Evolutionary conservation across 1,140 invertebrate genomes (phyloP).

Genomic region (Nasonia vitripennis): DNA sequence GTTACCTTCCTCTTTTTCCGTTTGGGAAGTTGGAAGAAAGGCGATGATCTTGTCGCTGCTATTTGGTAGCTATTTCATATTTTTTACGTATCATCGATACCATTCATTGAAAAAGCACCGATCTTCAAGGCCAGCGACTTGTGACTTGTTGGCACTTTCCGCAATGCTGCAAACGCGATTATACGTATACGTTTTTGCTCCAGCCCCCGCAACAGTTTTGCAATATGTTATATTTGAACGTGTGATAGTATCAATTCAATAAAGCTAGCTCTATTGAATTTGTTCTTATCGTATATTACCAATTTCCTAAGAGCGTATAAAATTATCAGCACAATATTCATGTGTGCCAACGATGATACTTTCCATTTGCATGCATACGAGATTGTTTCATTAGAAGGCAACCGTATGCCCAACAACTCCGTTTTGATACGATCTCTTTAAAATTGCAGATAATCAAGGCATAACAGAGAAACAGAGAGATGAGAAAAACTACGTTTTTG

Average conservation of each 20-base stretch:
- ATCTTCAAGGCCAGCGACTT: constrained; percentile 48
- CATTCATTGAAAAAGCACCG: constrained; percentile 59
- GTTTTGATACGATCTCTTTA: constrained; percentile 62
- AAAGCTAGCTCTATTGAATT: constrained; percentile 46
- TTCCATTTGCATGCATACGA: constrained; percentile 61
- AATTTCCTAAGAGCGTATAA: constrained; percentile 60
- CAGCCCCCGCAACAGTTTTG: constrained; percentile 23
- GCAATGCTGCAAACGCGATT: constrained; percentile 61
- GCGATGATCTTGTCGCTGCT: constrained; percentile 54
- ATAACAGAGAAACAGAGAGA: constrained; percentile 47
- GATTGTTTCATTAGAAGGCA: constrained; percentile 50
- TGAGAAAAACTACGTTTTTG: constrained; percentile 58
- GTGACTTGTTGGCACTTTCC: constrained; percentile 63
- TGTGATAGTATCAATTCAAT: constrained; percentile 52
- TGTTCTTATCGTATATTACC: constrained; percentile 46
- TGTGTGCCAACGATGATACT: constrained; percentile 61
- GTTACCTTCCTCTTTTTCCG: constrained; percentile 56
- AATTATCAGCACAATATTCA: constrained; percentile 66
- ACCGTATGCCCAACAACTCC: constrained; percentile 56
- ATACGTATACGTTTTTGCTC: constrained; percentile 15
- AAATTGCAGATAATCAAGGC: constrained; percentile 65
- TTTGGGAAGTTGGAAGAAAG: constrained; percentile 59
- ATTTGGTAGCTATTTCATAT: constrained; percentile 54
- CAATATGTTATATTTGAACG: constrained; percentile 55
- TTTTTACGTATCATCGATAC: constrained; percentile 63